These are phyloP conservation scores for Lerista edwardsae DNA, from an alignment of 2,797 vertebrate genomes.

Conservation along the genomic window DNA sequence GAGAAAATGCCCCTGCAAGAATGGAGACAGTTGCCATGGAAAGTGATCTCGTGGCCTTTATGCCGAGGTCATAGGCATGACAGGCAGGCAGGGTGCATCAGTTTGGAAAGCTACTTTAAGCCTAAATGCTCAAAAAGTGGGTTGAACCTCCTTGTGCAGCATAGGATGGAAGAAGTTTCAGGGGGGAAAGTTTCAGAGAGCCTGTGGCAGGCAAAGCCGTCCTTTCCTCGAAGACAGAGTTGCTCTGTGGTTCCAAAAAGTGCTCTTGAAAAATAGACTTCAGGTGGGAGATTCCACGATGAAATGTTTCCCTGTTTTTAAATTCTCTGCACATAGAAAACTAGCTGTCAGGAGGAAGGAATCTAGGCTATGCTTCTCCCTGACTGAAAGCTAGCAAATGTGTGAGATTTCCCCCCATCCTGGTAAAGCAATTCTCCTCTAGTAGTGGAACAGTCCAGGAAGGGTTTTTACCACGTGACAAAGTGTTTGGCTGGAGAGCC, in stretches of 20 bases:
- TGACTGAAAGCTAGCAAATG: background rate
- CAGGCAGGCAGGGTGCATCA: too few relatives aligned
- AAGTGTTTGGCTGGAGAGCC: too few relatives aligned
- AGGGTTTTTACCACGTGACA: too few relatives aligned
- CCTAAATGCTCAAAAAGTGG: background rate
- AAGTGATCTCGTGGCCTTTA: background rate
- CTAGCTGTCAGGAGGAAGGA: background rate
- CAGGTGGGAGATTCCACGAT: too few relatives aligned
- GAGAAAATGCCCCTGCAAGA: conserved; percentile 32
- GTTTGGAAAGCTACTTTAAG: background rate
- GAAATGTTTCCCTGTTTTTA: too few relatives aligned
- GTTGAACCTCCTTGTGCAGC: background rate
- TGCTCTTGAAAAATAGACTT: background rate
- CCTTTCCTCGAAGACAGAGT: background rate
- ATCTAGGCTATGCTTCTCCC: background rate
- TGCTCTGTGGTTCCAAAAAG: background rate
- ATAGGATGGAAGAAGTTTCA: background rate
- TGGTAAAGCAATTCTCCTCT: background rate
- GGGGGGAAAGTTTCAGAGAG: background rate
- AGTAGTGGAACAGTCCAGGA: background rate
- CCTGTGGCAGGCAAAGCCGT: background rate
- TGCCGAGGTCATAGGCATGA: too few relatives aligned
- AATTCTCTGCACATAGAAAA: background rate
- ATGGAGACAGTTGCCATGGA: background rate
- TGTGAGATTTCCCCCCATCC: background rate